phyloP scores from a whole-genome alignment of 2,888 invertebrate species.

The Dimorphilus gyrociliatus region DNA sequence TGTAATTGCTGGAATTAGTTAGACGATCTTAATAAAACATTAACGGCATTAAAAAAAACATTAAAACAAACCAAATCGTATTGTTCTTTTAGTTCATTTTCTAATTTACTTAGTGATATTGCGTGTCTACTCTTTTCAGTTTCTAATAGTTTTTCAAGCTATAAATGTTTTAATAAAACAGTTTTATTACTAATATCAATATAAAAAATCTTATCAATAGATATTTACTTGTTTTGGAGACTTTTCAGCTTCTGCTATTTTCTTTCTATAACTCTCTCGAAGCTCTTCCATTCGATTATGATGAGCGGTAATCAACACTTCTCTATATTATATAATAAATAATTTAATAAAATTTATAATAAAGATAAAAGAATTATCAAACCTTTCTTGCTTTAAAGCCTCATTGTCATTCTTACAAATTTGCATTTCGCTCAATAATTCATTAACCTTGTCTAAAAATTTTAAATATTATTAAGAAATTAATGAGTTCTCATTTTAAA shows the following conservation, averaged over 20 bases:
- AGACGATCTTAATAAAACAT: neutral
- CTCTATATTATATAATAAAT: conserved; percentile 13
- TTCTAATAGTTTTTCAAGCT: conserved; percentile 21
- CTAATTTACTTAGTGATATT: conserved; percentile 18
- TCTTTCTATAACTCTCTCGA: conserved; percentile 28
- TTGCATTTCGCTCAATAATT: conserved; percentile 16
- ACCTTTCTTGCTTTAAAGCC: conserved; percentile 29
- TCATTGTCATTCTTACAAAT: conserved; percentile 20
- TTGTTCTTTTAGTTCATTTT: conserved; percentile 25
- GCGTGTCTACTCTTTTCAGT: conserved; percentile 21
- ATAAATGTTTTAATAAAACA: conserved; percentile 4
- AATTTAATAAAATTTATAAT: neutral
- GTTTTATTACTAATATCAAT: neutral
- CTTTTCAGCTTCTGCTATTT: conserved; percentile 24
- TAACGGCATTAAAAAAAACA: too few relatives aligned
- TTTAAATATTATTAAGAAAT: too few relatives aligned
- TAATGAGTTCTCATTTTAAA: too few relatives aligned
- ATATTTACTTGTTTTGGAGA: conserved; percentile 29
- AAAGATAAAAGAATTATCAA: neutral
- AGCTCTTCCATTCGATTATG: conserved; percentile 33
- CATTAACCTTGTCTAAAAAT: conserved; percentile 21
- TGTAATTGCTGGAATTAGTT: conserved; percentile 22
- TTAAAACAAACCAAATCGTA: conserved; percentile 23
- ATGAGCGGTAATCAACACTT: conserved; percentile 30
- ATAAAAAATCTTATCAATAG: neutral